Base-by-base conservation (phyloP, 2,888 invertebrate genomes). In the Chymomyza amoena region DNA sequence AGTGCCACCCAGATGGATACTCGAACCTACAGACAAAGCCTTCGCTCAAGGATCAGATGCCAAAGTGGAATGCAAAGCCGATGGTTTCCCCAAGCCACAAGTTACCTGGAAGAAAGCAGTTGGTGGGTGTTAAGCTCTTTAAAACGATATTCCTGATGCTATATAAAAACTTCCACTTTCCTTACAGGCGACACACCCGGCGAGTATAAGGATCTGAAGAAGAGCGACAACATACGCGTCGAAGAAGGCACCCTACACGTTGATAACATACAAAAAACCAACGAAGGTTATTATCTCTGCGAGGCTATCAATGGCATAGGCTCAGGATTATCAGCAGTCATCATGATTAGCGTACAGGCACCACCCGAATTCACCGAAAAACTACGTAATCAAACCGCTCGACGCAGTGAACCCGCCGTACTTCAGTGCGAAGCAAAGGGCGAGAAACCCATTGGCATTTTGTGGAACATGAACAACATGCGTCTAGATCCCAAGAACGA, bases 301-400 rank as follows among this genome's bases (percentile, higher is more conserved):
- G 98, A 98, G 92, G 98, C 98, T 70, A 97, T 97, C 61, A 99
- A 99, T 92, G 97, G 98, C 84, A 98, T 99, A 85, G 98, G 98
- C 73, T 96, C 97, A 73, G 98, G 97, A 88, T 93, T 98, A 45
- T 98, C 98, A 66, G 98, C 98, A 80, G 97, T 98, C 25, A 97
- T 98, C 83, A 94, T 96, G 84, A 96, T 99, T 78, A 97, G 96
- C 81, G 98, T 98, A 54, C 98, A 98, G 96, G 98, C 97, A 70
- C 97, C 97, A 72, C 97, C 97, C 39, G 97, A 97, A 92, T 98
- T 98, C 89, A 97, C 97, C 88, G 97, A 97, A 81, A 97, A 98
- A 92, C 94, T 96, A 90, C 94, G 96, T 68, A 97, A 98, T 89
- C 97, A 97, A 92, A 98, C 97, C 20, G 96, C 97, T 9, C 95